These are phyloP conservation scores for Sphinx pinastri DNA, from an alignment of 2,888 invertebrate species.

Conservation along the genomic window DNA sequence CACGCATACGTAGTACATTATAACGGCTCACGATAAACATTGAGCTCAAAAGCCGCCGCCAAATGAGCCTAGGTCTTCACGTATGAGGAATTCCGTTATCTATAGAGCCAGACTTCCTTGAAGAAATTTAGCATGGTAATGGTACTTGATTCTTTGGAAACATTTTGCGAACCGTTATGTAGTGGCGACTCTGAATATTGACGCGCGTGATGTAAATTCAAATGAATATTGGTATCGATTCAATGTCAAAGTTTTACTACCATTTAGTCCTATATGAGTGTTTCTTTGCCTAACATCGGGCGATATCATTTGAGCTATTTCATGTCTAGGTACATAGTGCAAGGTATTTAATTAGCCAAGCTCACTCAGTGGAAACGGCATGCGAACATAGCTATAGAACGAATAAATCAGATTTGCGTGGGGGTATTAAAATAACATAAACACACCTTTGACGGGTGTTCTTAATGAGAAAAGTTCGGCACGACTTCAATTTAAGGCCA, in stretches of 20 bases:
- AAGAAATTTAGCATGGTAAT: conserved; percentile 63
- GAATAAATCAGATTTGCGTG: conserved; percentile 49
- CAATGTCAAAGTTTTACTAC: conserved; percentile 33
- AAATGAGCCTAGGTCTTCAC: conserved; percentile 30
- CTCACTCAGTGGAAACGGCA: conserved; percentile 7
- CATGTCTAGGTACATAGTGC: conserved; percentile 15
- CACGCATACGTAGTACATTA: neutral
- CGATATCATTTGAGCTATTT: conserved; percentile 6
- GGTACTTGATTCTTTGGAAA: conserved; percentile 58
- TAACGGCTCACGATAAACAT: conserved; percentile 10
- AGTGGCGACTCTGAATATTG: conserved; percentile 61
- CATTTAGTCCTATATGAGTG: neutral
- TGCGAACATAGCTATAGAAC: conserved; percentile 18
- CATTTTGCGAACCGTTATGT: conserved; percentile 66
- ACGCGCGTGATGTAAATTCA: conserved; percentile 64
- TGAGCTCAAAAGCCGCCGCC: conserved; percentile 26
- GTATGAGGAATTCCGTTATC: conserved; percentile 53
- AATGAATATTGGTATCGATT: conserved; percentile 46
- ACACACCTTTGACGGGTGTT: conserved; percentile 79
- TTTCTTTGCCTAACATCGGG: neutral
- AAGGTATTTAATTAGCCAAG: conserved; percentile 27
- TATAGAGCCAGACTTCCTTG: conserved; percentile 54
- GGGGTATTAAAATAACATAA: conserved; percentile 80
- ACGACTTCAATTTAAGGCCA: conserved; percentile 79
- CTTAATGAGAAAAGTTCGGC: conserved; percentile 83